Conservation (phyloP, 2,888 invertebrate species). For the Lumbricus terrestris region DNA sequence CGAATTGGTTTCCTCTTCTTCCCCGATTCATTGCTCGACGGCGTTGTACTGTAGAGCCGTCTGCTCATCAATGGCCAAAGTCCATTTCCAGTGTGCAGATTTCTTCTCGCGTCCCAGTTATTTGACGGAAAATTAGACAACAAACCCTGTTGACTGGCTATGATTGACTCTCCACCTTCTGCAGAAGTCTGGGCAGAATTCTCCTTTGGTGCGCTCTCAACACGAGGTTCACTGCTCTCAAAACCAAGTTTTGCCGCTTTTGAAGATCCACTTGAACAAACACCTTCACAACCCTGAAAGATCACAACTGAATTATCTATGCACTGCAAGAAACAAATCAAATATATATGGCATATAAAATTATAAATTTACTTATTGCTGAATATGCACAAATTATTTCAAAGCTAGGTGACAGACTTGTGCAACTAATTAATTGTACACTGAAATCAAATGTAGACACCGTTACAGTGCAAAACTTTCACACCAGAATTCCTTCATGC, state of each 20-base stretch:
- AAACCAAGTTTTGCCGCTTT: neutral
- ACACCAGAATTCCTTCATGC: neutral
- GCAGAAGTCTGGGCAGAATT: neutral
- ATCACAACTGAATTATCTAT: neutral
- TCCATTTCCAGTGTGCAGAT: neutral
- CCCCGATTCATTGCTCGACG: neutral
- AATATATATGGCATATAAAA: too few relatives aligned
- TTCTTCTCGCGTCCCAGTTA: neutral
- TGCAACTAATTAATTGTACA: neutral
- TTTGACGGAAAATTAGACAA: neutral
- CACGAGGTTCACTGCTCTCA: neutral
- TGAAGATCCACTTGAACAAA: neutral
- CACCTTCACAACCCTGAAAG: neutral
- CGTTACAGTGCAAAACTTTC: neutral
- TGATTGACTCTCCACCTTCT: neutral
- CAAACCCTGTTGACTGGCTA: neutral
- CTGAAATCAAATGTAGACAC: too few relatives aligned
- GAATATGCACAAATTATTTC: neutral
- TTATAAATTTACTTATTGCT: neutral
- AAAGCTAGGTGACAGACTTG: neutral
- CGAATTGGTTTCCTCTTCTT: conserved; percentile 21
- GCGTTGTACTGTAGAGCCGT: neutral
- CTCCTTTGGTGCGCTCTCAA: neutral
- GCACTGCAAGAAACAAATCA: neutral
- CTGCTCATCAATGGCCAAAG: neutral